Evolutionary conservation across 1,140 invertebrate genomes (phyloP).

Genomic region (Macrocentrus cingulum): DNA sequence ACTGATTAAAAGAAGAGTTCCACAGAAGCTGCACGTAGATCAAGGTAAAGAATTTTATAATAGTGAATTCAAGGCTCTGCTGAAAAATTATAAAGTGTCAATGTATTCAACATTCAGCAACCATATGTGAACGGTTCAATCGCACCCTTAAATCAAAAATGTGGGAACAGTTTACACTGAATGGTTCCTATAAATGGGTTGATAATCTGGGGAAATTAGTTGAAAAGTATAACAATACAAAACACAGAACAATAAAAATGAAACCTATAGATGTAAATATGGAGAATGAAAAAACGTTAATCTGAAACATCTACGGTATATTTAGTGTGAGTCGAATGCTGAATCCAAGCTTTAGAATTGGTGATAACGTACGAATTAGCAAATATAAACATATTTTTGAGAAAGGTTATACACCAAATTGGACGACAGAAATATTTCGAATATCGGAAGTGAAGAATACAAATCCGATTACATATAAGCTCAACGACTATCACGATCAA

Average conservation of each 20-base stretch:
- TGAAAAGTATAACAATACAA: constrained; percentile 4
- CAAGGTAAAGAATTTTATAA: constrained; percentile 22
- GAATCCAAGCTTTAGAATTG: constrained; percentile 2
- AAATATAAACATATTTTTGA: constrained; percentile 14
- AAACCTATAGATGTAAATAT: constrained; percentile 8
- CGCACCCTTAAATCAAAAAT: constrained; percentile 8
- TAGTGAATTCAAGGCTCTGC: constrained; percentile 12
- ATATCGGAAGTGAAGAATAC: background rate
- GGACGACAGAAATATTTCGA: background rate
- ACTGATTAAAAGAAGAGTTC: background rate
- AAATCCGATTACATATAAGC: background rate
- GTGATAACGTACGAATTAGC: constrained; percentile 2
- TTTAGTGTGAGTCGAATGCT: background rate
- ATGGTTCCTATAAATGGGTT: constrained; percentile 11
- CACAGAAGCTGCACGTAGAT: constrained; percentile 21
- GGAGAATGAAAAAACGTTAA: background rate
- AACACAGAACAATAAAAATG: constrained; percentile 16
- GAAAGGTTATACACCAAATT: constrained; percentile 9
- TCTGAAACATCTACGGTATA: background rate
- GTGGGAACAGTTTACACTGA: background rate
- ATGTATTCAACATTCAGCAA: constrained; percentile 18
- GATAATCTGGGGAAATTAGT: constrained; percentile 3
- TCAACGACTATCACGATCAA: background rate
- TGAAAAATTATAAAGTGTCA: constrained; percentile 8
- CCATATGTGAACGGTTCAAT: constrained; percentile 5